A percentile compares a stretch with the other conserved stretches of the same genome.
Evolutionary conservation across 1,140 invertebrate genomes (phyloP).

Genomic region (Zaprionus camerounensis): DNA sequence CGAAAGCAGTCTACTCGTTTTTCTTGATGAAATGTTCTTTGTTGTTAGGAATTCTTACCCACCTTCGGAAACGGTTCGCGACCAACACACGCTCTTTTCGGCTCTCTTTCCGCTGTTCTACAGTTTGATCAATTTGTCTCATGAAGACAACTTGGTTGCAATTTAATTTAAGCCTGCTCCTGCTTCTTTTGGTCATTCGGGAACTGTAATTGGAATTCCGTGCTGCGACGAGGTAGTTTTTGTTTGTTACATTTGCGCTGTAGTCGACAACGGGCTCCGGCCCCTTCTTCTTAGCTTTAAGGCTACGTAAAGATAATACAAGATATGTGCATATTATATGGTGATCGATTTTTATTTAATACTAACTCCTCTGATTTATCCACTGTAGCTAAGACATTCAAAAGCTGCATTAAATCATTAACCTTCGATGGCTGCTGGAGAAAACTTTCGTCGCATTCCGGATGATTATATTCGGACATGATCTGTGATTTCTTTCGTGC

Average conservation of each 20-base stretch:
- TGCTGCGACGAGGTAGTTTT: not conserved
- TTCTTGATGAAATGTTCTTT: not conserved
- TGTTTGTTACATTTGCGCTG: not conserved
- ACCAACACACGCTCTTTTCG: slow-evolving; percentile 42
- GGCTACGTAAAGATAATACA: not conserved
- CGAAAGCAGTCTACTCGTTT: too few species aligned
- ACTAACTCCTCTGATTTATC: slow-evolving; percentile 51
- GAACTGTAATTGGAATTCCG: accelerated
- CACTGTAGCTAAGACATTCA: slow-evolving; percentile 22
- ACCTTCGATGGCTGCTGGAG: slow-evolving; percentile 36
- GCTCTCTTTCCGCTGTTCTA: slow-evolving; percentile 8
- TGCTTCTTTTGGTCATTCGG: not conserved
- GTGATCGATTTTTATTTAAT: not conserved
- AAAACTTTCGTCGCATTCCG: slow-evolving; percentile 48
- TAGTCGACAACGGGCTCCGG: not conserved
- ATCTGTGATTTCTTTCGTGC: not conserved
- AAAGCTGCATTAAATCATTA: slow-evolving; percentile 28
- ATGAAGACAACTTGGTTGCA: slow-evolving; percentile 61
- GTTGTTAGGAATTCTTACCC: not conserved
- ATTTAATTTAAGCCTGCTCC: not conserved
- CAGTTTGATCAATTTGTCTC: slow-evolving; percentile 45
- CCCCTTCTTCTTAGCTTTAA: slow-evolving; percentile 1
- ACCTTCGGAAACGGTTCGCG: slow-evolving; percentile 55
- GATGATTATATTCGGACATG: not conserved
- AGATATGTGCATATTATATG: not conserved